These are phyloP conservation scores for Epinephelus fuscoguttatus DNA, from an alignment of 2,113 vertebrate genomes.

Conservation along the genomic window DNA sequence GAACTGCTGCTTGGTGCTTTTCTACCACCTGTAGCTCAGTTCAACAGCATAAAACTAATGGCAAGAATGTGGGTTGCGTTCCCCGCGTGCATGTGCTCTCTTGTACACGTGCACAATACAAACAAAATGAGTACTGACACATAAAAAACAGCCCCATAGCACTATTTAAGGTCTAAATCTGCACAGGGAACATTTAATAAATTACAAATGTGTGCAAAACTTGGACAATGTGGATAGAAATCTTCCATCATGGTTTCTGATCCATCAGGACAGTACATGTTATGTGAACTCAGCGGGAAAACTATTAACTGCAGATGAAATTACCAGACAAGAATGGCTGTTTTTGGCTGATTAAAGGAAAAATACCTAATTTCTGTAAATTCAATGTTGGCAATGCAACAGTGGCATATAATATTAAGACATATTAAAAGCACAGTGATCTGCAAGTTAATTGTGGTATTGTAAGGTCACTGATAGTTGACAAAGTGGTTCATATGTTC, in stretches of 20 bases:
- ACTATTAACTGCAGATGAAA: not conserved
- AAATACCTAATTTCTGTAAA: not conserved
- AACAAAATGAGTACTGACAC: not conserved
- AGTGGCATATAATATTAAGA: not conserved
- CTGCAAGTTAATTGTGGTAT: too few species aligned
- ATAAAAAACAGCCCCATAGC: not conserved
- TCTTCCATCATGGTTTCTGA: not conserved
- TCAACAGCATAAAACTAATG: not conserved
- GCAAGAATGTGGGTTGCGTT: too few species aligned
- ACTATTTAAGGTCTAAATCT: not conserved
- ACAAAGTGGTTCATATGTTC: not conserved
- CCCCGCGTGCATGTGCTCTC: too few species aligned
- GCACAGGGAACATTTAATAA: not conserved
- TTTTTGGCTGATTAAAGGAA: not conserved
- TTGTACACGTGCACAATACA: not conserved
- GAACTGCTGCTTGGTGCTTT: not conserved
- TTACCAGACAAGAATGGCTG: not conserved
- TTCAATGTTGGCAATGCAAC: not conserved
- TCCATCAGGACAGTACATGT: not conserved
- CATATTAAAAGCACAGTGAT: not conserved
- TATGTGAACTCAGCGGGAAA: not conserved
- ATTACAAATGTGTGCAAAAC: not conserved
- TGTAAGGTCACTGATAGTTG: not conserved
- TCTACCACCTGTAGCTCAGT: not conserved
- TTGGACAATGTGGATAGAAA: not conserved